These are phyloP conservation scores for Flexamia atlantica DNA, from an alignment of 2,888 invertebrate genomes.

Conservation along the genomic window DNA sequence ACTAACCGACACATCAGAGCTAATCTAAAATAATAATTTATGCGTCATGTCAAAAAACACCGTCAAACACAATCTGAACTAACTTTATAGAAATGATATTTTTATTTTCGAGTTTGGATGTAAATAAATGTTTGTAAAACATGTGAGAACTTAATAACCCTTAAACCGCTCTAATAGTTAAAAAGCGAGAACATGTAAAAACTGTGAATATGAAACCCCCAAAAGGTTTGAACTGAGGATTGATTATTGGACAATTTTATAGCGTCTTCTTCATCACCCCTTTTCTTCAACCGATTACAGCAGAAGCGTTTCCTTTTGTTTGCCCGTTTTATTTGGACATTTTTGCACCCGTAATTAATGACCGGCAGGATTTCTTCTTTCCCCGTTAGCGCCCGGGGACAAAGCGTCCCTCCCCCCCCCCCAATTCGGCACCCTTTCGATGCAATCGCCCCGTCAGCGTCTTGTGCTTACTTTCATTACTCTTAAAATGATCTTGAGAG, in stretches of 20 bases:
- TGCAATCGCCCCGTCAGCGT: constrained; percentile 27
- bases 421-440: constrained; percentile 11
- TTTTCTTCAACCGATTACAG: constrained; percentile 7
- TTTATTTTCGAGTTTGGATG: too few relatives aligned
- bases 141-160: too few relatives aligned
- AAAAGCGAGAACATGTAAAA: too few relatives aligned
- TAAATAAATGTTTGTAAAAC: too few relatives aligned
- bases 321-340: constrained; percentile 51
- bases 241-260: constrained; percentile 17
- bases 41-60: too few relatives aligned
- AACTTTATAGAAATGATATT: too few relatives aligned
- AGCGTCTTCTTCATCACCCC: constrained; percentile 4
- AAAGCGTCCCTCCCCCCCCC: constrained; percentile 25
- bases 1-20: too few relatives aligned
- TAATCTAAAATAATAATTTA: too few relatives aligned
- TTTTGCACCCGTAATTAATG: constrained; percentile 61
- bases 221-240: too few relatives aligned
- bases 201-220: too few relatives aligned
- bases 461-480: constrained; percentile 15
- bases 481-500: constrained; percentile 17
- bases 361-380: constrained; percentile 56
- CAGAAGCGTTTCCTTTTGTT: constrained; percentile 46
- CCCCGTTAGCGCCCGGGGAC: constrained; percentile 14
- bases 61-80: too few relatives aligned
- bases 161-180: too few relatives aligned